Evolutionary conservation across 2,113 vertebrate genomes (phyloP).

Genomic region (Chiloscyllium plagiosum): DNA sequence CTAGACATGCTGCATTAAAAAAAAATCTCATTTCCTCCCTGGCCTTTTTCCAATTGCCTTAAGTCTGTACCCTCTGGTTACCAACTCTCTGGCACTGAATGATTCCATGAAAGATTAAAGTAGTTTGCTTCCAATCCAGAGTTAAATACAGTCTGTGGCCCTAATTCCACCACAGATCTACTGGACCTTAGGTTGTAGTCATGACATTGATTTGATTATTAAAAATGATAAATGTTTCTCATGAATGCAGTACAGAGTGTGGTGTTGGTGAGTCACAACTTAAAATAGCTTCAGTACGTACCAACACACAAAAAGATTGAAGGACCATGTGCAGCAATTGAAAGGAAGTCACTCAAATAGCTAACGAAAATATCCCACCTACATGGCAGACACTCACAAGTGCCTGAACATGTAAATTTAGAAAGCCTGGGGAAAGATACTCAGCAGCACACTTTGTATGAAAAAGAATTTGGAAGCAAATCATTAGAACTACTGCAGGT

Average conservation of each 20-base stretch:
- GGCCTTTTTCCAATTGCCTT: background rate
- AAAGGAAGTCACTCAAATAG: slow-evolving; percentile 11
- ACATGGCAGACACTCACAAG: background rate
- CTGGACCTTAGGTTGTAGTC: background rate
- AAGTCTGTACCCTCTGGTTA: background rate
- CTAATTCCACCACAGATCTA: background rate
- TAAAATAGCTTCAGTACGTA: background rate
- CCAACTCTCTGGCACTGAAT: background rate
- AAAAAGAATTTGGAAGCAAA: background rate
- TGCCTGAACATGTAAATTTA: slow-evolving; percentile 20
- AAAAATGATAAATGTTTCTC: slow-evolving; percentile 6
- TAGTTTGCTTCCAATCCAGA: background rate
- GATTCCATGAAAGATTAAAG: background rate
- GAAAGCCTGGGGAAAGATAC: background rate
- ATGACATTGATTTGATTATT: background rate
- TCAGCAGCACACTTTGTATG: background rate
- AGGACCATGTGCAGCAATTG: background rate
- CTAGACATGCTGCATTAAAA: background rate
- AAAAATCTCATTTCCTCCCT: background rate
- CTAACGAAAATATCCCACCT: background rate
- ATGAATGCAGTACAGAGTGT: background rate
- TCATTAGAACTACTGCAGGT: background rate
- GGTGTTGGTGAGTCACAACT: background rate
- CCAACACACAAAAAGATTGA: background rate
- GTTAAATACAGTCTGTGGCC: background rate